Evolutionary conservation across 2,797 vertebrate species (phyloP), one percentile per base, ranked within the genome.

Genomic region (Capromys pilorides): DNA sequence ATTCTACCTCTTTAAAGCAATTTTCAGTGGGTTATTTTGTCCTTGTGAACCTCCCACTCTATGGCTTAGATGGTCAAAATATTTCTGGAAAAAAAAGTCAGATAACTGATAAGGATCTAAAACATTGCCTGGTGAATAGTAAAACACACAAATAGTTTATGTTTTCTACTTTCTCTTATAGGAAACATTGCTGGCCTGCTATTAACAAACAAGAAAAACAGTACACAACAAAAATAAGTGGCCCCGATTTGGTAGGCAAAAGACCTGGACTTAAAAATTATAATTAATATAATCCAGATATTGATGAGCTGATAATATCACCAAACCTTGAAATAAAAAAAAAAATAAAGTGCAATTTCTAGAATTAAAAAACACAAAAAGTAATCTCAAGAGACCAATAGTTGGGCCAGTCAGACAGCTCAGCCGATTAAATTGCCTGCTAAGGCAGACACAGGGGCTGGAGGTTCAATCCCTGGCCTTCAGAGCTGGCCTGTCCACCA

Each of bases 221-320:
- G 73, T 36, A 67, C 0, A 49, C 11, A 78, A 51, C 7, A 86
- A 36, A 73, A 89, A 61, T 19, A 54, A 33, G 33, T 71, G 12
- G 12, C 18, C 51, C 31, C 57, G 66, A 77, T 80, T 57, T 80
- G 61, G 31, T 39, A 78, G 14, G 14, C 26, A 85, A 51, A 59
- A 95, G 36, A 33, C 7, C 51, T 61, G 12, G 39, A 62, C 7
- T 77, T 41, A 78, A 85, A 69, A 39, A 31, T 7, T 87, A 57
- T 57, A 78, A 54, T 82, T 41, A 93, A 86, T 21, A 92, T 51
- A 73, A 89, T 54, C 73, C 59, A 83, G 89, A 33, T 86, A 82
- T 73, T 71, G 21, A 67, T 64, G 36, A 66, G 10, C 67, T 91
- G 51, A 62, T 24, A 91, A 57, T 89, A 67, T 91, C 59, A 67